These are phyloP conservation scores for Sander vitreus DNA, from an alignment of 2,113 vertebrate species.

Conservation along the genomic window DNA sequence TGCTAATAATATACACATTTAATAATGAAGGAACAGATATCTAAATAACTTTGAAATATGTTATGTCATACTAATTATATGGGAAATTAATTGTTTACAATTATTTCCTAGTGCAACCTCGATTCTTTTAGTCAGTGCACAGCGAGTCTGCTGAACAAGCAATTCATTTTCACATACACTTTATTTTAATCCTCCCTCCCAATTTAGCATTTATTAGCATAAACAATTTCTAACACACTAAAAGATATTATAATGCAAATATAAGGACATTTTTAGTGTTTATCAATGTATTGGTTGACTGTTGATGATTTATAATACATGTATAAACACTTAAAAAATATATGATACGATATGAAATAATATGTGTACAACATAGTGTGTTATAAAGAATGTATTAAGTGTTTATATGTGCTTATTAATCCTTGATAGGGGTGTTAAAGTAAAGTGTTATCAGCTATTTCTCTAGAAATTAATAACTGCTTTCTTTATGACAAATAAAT, in stretches of 20 bases:
- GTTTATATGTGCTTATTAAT: neutral
- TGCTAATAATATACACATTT: neutral
- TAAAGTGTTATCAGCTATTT: neutral
- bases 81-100: neutral
- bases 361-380: too few relatives aligned
- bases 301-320: neutral
- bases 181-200: neutral
- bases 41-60: neutral
- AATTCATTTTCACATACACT: neutral
- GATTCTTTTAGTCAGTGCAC: neutral
- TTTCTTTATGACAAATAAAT: neutral
- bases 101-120: neutral
- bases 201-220: neutral
- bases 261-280: neutral
- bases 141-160: neutral
- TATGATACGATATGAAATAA: too few relatives aligned
- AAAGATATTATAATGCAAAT: neutral
- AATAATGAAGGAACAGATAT: neutral
- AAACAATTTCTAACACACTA: neutral
- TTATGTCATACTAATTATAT: neutral
- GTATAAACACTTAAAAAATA: neutral
- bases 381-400: neutral
- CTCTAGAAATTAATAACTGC: neutral
- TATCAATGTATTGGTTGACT: neutral
- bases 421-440: too few relatives aligned